Conservation (phyloP, 2,888 invertebrate genomes). For the Napeogenes inachia region DNA sequence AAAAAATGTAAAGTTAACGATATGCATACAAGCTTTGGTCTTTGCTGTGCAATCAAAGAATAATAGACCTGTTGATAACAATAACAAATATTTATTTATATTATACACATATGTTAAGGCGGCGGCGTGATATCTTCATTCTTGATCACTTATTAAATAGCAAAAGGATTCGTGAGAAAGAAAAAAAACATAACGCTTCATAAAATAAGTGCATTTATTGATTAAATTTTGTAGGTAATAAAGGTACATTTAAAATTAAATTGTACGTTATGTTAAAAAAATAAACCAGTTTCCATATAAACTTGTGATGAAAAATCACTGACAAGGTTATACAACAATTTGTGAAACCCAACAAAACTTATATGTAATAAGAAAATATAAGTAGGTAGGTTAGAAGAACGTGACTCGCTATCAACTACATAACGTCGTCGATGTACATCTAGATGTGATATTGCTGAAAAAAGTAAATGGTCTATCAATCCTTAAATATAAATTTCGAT, state of each 20-base stretch:
- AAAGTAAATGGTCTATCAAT: background rate
- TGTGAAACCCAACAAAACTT: conserved; percentile 30
- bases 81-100: too few relatives aligned
- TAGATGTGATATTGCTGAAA: background rate
- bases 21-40: too few relatives aligned
- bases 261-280: conserved; percentile 55
- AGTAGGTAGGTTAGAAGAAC: background rate
- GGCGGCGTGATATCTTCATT: too few relatives aligned
- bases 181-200: conserved; percentile 53
- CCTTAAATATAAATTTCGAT: background rate
- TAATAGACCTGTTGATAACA: too few relatives aligned
- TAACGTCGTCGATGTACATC: conserved; percentile 1
- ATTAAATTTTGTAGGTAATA: conserved; percentile 65
- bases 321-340: conserved; percentile 51
- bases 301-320: conserved; percentile 24
- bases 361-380: background rate
- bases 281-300: conserved; percentile 29
- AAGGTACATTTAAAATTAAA: conserved; percentile 57
- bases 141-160: too few relatives aligned
- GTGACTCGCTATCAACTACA: background rate
- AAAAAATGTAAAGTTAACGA: too few relatives aligned
- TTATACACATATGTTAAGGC: too few relatives aligned
- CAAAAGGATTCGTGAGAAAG: conserved; percentile 11
- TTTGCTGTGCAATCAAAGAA: too few relatives aligned
- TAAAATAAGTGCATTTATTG: conserved; percentile 76